phyloP scores from a whole-genome alignment of 2,797 vertebrate species.

The Gymnocypris eckloni region DNA sequence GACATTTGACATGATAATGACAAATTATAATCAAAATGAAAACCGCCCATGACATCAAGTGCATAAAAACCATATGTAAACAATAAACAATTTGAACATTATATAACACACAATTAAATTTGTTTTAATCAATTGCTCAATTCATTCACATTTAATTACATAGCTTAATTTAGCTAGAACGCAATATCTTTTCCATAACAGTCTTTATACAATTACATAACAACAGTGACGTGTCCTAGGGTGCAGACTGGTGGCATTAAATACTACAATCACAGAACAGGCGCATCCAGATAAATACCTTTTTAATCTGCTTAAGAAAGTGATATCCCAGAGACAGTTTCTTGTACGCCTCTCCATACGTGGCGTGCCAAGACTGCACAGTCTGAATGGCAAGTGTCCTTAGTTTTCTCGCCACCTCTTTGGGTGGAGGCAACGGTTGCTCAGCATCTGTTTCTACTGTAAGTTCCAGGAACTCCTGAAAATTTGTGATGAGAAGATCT shows the following conservation, averaged over 20 bases:
- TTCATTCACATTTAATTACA: neutral
- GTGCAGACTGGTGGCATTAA: neutral
- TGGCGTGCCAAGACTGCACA: constrained; percentile 84
- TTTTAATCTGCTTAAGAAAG: constrained; percentile 90
- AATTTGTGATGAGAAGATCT: constrained; percentile 81
- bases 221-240: neutral
- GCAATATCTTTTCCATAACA: neutral
- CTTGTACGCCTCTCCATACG: constrained; percentile 91
- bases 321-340: constrained; percentile 91
- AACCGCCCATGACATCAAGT: neutral
- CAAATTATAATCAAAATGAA: neutral
- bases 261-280: neutral
- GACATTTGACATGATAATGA: neutral
- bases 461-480: constrained; percentile 92
- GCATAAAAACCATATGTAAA: neutral
- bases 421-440: constrained; percentile 90
- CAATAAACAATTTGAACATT: neutral
- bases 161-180: neutral
- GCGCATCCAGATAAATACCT: constrained; percentile 76
- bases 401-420: constrained; percentile 85
- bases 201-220: constrained; percentile 9
- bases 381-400: constrained; percentile 80
- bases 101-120: neutral
- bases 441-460: constrained; percentile 87
- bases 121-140: neutral